A percentile compares a stretch with the other conserved stretches of the same genome.
phyloP scores from a whole-genome alignment of 1,140 invertebrate species.

The Wasmannia auropunctata region DNA sequence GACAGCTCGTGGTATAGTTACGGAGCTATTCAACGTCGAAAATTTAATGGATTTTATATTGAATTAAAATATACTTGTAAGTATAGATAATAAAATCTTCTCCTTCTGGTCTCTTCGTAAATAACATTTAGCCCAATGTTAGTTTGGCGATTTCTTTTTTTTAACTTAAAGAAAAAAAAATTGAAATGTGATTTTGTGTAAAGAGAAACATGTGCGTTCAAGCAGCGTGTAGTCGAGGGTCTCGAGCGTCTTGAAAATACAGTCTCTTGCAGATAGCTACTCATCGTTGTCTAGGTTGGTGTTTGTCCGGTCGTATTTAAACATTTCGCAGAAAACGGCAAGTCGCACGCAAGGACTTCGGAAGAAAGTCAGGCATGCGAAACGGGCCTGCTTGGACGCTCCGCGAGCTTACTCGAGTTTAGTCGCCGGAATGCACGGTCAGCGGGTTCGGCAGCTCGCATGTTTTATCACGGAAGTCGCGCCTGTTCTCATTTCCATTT shows the following conservation, averaged over 20 bases:
- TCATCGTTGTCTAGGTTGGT: not conserved
- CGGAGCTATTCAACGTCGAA: not conserved
- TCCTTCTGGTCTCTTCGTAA: not conserved
- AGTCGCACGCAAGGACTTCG: conserved; percentile 23
- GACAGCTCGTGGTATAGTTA: not conserved
- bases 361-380: conserved; percentile 47
- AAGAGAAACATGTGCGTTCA: too few species aligned
- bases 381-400: not conserved
- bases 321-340: conserved; percentile 20
- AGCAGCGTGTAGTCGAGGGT: too few species aligned
- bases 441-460: conserved; percentile 61
- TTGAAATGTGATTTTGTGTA: too few species aligned
- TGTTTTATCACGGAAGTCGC: conserved; percentile 63
- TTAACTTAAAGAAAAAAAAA: not conserved
- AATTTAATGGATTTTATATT: conserved; percentile 27
- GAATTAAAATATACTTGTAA: not conserved
- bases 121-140: not conserved
- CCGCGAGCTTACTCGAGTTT: conserved; percentile 50
- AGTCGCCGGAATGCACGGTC: conserved; percentile 58
- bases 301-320: not conserved
- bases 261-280: not conserved
- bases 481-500: conserved; percentile 65
- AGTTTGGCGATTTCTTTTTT: too few species aligned
- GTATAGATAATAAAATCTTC: not conserved
- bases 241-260: not conserved